Percentiles rank a stretch among this genome's conserved stretches.
These are phyloP conservation scores for Rhopalosiphum padi DNA, from an alignment of 1,140 invertebrate species.

Conservation along the genomic window DNA sequence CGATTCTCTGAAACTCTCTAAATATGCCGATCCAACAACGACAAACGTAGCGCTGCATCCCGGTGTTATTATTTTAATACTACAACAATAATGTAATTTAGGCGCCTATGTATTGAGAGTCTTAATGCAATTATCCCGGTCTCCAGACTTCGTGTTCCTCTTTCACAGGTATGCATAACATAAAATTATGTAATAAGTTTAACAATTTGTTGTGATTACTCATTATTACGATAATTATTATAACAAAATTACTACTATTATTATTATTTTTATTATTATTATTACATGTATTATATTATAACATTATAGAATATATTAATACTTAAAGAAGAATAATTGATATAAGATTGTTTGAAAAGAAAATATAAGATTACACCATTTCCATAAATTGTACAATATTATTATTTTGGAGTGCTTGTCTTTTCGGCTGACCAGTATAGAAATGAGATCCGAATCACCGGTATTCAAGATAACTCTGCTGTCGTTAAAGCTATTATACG, in stretches of 20 bases:
- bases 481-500: neutral
- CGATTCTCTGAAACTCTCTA: neutral
- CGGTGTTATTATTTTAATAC: neutral
- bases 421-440: neutral
- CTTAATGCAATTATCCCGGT: neutral
- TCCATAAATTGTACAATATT: neutral
- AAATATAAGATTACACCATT: neutral
- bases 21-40: neutral
- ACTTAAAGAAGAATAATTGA: neutral
- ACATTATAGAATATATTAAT: conserved; percentile 1
- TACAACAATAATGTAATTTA: conserved; percentile 5
- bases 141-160: neutral
- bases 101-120: neutral
- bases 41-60: neutral
- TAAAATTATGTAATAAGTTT: neutral
- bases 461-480: neutral
- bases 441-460: neutral
- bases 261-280: conserved; percentile 14
- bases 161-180: neutral
- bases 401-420: neutral
- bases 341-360: neutral
- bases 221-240: conserved; percentile 19
- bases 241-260: conserved; percentile 14
- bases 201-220: conserved; percentile 4
- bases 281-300: neutral